These are phyloP conservation scores for Charadrius vociferus DNA, from an alignment of 2,113 vertebrate species.

Conservation along the genomic window DNA sequence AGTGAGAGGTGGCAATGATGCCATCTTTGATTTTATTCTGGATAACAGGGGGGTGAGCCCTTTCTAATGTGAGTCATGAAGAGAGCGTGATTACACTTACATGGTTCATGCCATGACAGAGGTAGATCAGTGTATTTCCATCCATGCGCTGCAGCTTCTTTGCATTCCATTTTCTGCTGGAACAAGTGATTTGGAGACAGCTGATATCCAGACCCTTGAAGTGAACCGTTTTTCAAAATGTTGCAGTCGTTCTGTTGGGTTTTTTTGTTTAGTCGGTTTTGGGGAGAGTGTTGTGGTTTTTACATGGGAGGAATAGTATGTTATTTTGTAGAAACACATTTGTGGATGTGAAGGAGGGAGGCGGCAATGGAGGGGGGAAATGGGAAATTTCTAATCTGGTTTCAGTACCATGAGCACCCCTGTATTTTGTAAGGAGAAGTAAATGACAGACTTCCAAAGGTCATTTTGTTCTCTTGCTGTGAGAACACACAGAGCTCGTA, in stretches of 20 bases:
- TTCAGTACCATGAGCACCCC: background rate
- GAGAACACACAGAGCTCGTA: background rate
- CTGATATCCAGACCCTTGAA: background rate
- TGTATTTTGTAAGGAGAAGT: background rate
- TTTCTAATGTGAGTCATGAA: background rate
- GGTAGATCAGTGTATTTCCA: background rate
- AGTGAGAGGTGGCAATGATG: background rate
- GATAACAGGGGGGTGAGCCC: background rate
- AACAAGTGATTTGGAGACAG: background rate
- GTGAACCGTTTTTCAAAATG: background rate
- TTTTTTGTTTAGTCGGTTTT: background rate
- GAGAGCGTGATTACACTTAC: background rate
- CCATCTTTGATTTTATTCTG: background rate
- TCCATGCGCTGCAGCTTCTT: background rate
- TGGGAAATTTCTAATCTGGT: background rate
- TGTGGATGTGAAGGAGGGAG: background rate
- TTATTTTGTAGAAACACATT: background rate
- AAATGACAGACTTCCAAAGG: background rate
- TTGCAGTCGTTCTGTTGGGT: background rate
- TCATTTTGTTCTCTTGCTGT: background rate
- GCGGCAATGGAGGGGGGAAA: background rate
- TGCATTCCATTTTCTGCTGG: background rate
- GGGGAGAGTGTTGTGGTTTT: background rate
- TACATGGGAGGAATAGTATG: background rate
- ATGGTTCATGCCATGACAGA: rapidly evolving